Conservation (phyloP, 30 jellyfish, hydroid and myxozoan species). For the Aurelia sp. region DNA sequence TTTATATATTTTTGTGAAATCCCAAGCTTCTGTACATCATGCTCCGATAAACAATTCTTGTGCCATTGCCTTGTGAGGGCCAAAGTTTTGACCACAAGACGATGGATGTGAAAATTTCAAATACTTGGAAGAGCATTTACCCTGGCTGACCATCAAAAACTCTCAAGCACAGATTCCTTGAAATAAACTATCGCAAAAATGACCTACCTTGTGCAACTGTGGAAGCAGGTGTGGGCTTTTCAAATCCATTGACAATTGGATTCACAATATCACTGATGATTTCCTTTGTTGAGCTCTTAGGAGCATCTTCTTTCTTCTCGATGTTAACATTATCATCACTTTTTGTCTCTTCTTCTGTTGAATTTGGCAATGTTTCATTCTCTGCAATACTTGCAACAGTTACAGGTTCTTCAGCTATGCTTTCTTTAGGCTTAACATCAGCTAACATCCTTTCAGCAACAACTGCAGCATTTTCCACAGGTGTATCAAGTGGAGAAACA, state of each 20-base stretch:
- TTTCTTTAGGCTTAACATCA: not conserved
- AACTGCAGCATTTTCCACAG: not conserved
- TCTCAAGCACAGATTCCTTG: not conserved
- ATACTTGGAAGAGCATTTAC: not conserved
- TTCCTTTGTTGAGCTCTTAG: not conserved
- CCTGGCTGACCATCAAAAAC: not conserved
- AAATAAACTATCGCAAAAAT: not conserved
- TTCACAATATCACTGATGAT: not conserved
- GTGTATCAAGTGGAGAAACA: not conserved
- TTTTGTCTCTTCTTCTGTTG: not conserved
- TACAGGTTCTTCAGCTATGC: not conserved
- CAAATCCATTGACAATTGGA: slow-evolving; percentile 26
- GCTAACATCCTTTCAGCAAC: not conserved
- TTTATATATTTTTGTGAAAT: too few species aligned
- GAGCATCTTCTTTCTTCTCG: slow-evolving; percentile 1
- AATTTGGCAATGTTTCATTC: not conserved
- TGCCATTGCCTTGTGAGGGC: not conserved
- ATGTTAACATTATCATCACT: not conserved
- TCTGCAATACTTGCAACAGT: not conserved
- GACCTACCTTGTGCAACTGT: slow-evolving; percentile 15
- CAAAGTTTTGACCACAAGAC: not conserved
- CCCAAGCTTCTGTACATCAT: not conserved
- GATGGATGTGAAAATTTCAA: not conserved
- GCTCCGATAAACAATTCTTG: not conserved
- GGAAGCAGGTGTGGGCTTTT: slow-evolving; percentile 14